These are phyloP conservation scores for Stegostoma tigrinum DNA, from an alignment of 2,113 vertebrate genomes.

Conservation along the genomic window DNA sequence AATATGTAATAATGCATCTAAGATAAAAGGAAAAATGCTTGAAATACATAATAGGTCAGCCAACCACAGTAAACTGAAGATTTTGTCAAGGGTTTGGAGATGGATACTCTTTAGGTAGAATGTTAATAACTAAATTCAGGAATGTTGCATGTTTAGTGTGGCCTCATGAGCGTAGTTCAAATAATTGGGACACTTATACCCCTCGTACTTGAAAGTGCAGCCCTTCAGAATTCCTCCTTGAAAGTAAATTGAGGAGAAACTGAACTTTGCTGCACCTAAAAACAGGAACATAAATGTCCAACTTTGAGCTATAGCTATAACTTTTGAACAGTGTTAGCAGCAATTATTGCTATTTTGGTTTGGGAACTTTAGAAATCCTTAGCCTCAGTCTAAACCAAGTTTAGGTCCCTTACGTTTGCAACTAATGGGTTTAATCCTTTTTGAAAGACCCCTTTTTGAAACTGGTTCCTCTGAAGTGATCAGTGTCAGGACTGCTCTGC, in stretches of 20 bases:
- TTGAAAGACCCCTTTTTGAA: not conserved
- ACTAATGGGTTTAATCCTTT: not conserved
- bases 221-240: not conserved
- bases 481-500: not conserved
- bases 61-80: not conserved
- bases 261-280: not conserved
- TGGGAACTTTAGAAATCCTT: not conserved
- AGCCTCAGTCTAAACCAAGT: not conserved
- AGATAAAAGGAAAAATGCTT: not conserved
- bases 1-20: not conserved
- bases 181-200: not conserved
- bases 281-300: not conserved
- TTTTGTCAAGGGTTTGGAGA: not conserved
- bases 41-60: not conserved
- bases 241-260: not conserved
- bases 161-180: not conserved
- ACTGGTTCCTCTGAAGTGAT: not conserved
- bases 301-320: not conserved
- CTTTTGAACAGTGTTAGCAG: not conserved
- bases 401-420: not conserved
- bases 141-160: not conserved
- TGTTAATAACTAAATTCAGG: not conserved
- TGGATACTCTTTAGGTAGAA: not conserved
- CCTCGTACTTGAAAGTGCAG: not conserved
- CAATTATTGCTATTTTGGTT: not conserved